phyloP scores from a whole-genome alignment of 2,888 invertebrate genomes.

The Plebejus anna region DNA sequence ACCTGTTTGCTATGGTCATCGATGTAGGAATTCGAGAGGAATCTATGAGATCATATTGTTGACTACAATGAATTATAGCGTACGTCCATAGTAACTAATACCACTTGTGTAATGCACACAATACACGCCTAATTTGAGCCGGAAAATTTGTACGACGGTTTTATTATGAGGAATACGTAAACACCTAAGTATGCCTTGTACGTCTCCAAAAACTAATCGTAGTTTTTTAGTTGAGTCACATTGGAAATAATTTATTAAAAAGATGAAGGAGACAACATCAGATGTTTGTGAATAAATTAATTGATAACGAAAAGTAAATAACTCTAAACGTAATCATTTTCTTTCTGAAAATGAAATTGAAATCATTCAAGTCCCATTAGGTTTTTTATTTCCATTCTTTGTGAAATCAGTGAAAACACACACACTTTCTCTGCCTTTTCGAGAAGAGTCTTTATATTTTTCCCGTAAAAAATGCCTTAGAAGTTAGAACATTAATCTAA shows the following conservation, averaged over 20 bases:
- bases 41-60: constrained; percentile 5
- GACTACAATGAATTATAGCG: background rate
- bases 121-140: background rate
- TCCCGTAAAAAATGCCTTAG: background rate
- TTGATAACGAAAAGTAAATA: too few species aligned
- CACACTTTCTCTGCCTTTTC: background rate
- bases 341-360: too few species aligned
- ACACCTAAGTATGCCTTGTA: too few species aligned
- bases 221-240: too few species aligned
- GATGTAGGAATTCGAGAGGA: background rate
- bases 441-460: background rate
- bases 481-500: background rate
- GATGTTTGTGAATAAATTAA: too few species aligned
- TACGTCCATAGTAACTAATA: background rate
- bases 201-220: too few species aligned
- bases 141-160: background rate
- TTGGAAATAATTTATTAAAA: too few species aligned
- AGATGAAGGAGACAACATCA: too few species aligned
- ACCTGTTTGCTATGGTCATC: background rate
- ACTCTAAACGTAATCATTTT: too few species aligned
- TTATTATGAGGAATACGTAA: background rate
- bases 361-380: too few species aligned
- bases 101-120: background rate
- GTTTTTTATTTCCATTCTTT: too few species aligned
- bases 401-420: too few species aligned